Evolutionary conservation across 1,140 invertebrate genomes (phyloP).

Genomic region (Drosophila navojoa): DNA sequence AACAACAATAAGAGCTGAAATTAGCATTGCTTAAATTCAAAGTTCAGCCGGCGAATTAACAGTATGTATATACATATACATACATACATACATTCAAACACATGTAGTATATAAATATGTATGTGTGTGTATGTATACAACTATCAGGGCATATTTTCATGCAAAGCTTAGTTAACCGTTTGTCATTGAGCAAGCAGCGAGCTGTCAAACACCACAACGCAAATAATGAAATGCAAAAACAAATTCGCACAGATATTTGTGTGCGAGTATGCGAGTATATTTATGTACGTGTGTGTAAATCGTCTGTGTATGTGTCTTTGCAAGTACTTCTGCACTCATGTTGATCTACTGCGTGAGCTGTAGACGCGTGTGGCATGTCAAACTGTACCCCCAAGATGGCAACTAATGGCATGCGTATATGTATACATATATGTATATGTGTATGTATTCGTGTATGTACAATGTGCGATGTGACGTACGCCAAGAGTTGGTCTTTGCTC

Average conservation of each 20-base stretch:
- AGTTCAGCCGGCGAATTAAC: slow-evolving; percentile 38
- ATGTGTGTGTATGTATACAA: not conserved
- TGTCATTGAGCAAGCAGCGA: slow-evolving; percentile 28
- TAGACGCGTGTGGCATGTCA: slow-evolving; percentile 42
- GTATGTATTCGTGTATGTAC: slow-evolving; percentile 2
- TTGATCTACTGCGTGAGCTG: slow-evolving; percentile 11
- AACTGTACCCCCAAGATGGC: slow-evolving; percentile 35
- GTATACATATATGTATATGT: too few species aligned
- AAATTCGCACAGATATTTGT: not conserved
- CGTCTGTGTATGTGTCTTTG: not conserved
- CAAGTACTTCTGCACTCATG: slow-evolving; percentile 29
- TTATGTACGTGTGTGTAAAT: not conserved
- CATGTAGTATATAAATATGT: not conserved
- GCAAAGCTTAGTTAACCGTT: slow-evolving; percentile 25
- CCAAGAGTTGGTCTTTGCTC: slow-evolving; percentile 49
- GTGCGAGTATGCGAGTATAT: not conserved
- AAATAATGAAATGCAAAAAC: slow-evolving; percentile 31
- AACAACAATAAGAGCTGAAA: not conserved
- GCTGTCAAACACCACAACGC: slow-evolving; percentile 25
- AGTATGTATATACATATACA: not conserved
- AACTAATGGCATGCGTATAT: not conserved
- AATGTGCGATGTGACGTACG: slow-evolving; percentile 54
- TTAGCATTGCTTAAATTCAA: slow-evolving; percentile 30
- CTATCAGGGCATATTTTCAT: slow-evolving; percentile 17
- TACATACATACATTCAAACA: not conserved